Percentiles rank a stretch among this genome's conserved stretches.
Evolutionary conservation across 1,140 invertebrate species (phyloP).

Genomic region (Tetramorium parvispinum): DNA sequence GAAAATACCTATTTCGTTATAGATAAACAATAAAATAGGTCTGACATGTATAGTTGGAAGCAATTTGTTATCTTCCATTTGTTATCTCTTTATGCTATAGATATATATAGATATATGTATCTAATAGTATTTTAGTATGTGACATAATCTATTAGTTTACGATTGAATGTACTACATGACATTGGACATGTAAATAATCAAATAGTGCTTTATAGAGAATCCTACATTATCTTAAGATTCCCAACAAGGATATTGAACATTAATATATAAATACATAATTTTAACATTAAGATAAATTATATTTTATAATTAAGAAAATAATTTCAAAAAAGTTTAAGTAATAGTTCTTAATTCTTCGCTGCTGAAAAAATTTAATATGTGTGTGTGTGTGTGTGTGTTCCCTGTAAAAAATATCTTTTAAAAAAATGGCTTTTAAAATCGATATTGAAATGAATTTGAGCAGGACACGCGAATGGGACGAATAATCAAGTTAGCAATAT

Average conservation of each 20-base stretch:
- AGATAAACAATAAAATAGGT: background rate
- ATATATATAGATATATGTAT: too few species aligned
- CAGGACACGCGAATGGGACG: background rate
- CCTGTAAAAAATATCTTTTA: too few species aligned
- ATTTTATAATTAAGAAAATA: background rate
- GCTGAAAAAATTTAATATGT: background rate
- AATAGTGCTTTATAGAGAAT: background rate
- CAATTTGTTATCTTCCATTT: background rate
- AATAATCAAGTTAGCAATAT: background rate
- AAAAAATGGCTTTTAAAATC: background rate
- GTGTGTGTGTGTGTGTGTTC: too few species aligned
- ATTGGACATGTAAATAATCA: background rate
- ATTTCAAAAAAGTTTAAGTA: background rate
- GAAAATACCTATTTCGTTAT: background rate
- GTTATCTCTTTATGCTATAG: background rate
- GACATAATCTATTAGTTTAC: background rate
- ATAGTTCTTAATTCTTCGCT: background rate
- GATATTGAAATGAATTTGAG: background rate
- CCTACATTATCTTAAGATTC: background rate
- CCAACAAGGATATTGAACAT: background rate
- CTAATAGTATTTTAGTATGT: too few species aligned
- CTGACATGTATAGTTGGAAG: background rate
- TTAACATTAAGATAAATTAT: background rate
- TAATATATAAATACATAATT: constrained; percentile 2
- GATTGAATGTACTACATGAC: background rate